phyloP scores from a whole-genome alignment of 2,113 vertebrate species.

The Ahaetulla prasina region DNA sequence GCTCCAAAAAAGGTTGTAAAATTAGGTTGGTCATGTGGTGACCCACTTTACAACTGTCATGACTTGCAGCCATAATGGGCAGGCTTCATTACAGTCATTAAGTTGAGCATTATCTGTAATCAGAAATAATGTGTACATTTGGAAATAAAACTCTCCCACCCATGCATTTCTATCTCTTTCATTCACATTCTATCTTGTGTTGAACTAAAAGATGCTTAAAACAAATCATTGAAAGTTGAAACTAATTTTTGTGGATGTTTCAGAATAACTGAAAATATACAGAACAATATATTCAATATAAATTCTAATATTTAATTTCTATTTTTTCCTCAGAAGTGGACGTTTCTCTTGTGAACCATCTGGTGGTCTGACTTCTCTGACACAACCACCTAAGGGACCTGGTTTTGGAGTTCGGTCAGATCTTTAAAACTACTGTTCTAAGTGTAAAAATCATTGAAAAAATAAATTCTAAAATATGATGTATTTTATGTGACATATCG shows the following conservation, averaged over 20 bases:
- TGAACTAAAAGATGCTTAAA: neutral
- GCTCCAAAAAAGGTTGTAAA: neutral
- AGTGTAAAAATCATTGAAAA: neutral
- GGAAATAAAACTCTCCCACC: neutral
- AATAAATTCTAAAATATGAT: constrained; percentile 10
- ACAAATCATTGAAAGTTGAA: neutral
- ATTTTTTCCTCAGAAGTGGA: constrained; percentile 72
- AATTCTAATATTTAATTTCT: neutral
- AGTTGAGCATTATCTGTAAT: neutral
- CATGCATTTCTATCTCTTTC: neutral
- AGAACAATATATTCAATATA: neutral
- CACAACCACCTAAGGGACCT: constrained; percentile 87
- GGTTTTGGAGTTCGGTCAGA: constrained; percentile 90
- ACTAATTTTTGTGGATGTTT: neutral
- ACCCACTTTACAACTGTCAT: neutral
- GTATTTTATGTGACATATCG: neutral
- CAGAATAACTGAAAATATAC: neutral
- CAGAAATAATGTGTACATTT: neutral
- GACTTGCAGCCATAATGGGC: neutral
- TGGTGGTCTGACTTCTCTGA: constrained; percentile 89
- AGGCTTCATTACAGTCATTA: neutral
- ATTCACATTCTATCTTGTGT: neutral
- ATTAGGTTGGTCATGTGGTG: neutral
- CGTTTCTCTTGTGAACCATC: constrained; percentile 97
- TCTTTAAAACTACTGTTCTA: constrained; percentile 67